A percentile compares a stretch with the other conserved stretches of the same genome.
phyloP scores from a whole-genome alignment of 2,888 invertebrate genomes.

The Drosophila nigricruria region DNA sequence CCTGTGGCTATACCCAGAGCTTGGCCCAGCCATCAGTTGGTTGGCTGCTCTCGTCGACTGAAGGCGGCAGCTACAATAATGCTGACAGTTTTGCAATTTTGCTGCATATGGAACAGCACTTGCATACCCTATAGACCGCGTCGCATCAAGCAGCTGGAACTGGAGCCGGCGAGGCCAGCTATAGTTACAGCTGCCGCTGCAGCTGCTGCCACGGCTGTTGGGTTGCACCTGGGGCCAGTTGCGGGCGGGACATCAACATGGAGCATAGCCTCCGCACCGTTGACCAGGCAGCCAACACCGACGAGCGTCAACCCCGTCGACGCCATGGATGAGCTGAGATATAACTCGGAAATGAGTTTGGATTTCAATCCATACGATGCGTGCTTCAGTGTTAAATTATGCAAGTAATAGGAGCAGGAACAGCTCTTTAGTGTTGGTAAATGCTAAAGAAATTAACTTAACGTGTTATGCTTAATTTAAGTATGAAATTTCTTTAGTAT shows the following conservation, averaged over 20 bases:
- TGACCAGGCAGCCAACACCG: conserved; percentile 20
- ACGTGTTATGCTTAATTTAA: too few relatives aligned
- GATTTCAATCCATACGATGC: conserved; percentile 64
- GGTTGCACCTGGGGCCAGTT: background rate
- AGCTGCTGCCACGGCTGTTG: background rate
- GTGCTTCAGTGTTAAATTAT: conserved; percentile 37
- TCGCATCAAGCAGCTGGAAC: conserved; percentile 14
- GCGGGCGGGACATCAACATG: background rate
- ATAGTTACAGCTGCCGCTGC: conserved; percentile 4
- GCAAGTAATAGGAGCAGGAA: background rate
- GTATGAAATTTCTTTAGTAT: too few relatives aligned
- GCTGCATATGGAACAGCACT: conserved; percentile 38
- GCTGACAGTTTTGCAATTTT: conserved; percentile 29
- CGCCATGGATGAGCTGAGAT: conserved; percentile 19
- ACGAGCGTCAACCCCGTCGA: conserved; percentile 3
- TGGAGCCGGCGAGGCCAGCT: conserved; percentile 1
- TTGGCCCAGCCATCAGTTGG: conserved; percentile 21
- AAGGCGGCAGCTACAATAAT: conserved; percentile 16
- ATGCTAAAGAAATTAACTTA: too few relatives aligned
- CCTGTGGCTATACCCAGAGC: background rate
- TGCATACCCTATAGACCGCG: conserved; percentile 24
- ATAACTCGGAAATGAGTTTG: conserved; percentile 47
- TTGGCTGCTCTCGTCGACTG: conserved; percentile 4
- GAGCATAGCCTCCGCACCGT: background rate
- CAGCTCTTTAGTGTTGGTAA: background rate